Evolutionary conservation across 2,113 vertebrate species (phyloP), one percentile per base, ranked within the genome.

Genomic region (Oreotrochilus melanogaster): DNA sequence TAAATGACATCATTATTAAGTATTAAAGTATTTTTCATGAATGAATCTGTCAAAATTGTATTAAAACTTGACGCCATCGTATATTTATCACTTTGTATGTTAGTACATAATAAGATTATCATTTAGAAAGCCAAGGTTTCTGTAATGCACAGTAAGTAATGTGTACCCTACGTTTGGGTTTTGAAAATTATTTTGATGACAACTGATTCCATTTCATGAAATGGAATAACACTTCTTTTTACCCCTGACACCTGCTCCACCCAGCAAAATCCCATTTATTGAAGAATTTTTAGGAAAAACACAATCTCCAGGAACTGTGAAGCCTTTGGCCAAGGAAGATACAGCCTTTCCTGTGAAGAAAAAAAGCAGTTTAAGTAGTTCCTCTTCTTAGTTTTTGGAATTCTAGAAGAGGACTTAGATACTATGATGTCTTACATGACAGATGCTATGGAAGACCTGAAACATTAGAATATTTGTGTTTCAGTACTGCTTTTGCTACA

Each of bases 1-100:
- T 78, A 89, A 93, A 71, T 95, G 27, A 39, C 78, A 88, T 16
- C 54, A 30, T 69, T 83, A 61, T 73, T 48, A 66, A 91, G 37
- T 92, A 27, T 27, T 74, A 7, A 61, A 21, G 13, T 61, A 42
- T 76, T 87, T 90, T 94, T 92, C 31, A 33, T 64, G 6, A 75
- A 56, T 69, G 85, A 85, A n/a, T 43, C 10, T 35, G 83, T 28
- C 14, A 75, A 57, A 35, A 79, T 50, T 60, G 33, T 75, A 75
- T 82, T 71, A 75, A 94, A 93, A 82, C 18, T 15, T 87, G 53
- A 60, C 87, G n/a, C 14, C 60, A 27, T 78, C 10, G 61, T 58
- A 24, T 1, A 19, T 88, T 76, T 79, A 8, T 31, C 30, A 75
- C 82, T 89, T 53, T 80, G 25, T 69, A 25, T 47, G 6, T 60